Conservation (phyloP, 2,797 vertebrate genomes). For the Neoniphon sammara region DNA sequence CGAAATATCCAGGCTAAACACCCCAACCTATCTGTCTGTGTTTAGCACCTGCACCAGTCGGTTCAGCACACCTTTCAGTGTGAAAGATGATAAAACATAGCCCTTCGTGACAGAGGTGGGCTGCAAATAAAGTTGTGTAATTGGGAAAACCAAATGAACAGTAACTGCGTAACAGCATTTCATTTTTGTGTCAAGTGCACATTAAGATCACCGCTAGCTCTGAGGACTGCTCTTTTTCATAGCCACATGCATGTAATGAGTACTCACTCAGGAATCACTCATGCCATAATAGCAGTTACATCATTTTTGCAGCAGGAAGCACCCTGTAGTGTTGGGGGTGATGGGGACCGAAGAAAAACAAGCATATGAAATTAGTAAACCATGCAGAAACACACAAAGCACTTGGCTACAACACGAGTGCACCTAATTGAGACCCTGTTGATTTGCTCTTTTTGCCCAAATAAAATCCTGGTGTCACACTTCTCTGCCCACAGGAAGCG, state of each 20-base stretch:
- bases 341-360: conserved; percentile 36
- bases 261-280: conserved; percentile 55
- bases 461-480: too few relatives aligned
- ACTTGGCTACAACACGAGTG: too few relatives aligned
- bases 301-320: conserved; percentile 48
- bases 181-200: conserved; percentile 66
- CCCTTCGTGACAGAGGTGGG: conserved; percentile 37
- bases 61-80: conserved; percentile 4
- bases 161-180: conserved; percentile 58
- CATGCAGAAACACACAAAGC: background rate
- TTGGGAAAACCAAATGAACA: conserved; percentile 44
- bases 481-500: too few relatives aligned
- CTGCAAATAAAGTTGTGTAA: conserved; percentile 42
- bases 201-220: conserved; percentile 47
- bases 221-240: conserved; percentile 36
- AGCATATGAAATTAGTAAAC: conserved; percentile 30
- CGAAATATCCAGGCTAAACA: conserved; percentile 40
- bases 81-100: conserved; percentile 28
- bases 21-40: conserved; percentile 26
- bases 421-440: too few relatives aligned
- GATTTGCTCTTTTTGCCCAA: too few relatives aligned
- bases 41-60: conserved; percentile 27
- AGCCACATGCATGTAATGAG: conserved; percentile 29
- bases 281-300: conserved; percentile 57
- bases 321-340: conserved; percentile 24